Conservation (phyloP, 2,113 vertebrate species). For the Lampris incognitus region DNA sequence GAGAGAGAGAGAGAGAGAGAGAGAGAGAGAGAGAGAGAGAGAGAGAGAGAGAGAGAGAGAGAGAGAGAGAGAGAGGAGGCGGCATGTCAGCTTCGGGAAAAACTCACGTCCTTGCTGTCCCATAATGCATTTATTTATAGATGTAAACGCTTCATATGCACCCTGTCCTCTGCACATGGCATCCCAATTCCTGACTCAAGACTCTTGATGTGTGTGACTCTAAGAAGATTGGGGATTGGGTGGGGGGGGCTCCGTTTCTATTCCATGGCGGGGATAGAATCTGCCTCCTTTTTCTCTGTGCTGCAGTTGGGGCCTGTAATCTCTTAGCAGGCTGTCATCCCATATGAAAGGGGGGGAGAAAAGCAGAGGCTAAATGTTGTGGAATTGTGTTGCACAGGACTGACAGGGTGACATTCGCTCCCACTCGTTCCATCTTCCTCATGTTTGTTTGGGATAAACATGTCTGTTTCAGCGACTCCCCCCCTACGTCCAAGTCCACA, state of each 20-base stretch:
- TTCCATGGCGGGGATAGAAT: constrained; percentile 4
- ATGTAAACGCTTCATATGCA: constrained; percentile 15
- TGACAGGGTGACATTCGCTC: constrained; percentile 60
- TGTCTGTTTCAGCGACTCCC: constrained; percentile 27
- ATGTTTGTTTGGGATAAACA: constrained; percentile 53
- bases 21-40: background rate
- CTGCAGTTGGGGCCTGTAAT: constrained; percentile 9
- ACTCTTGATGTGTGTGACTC: constrained; percentile 19
- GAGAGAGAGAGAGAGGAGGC: background rate
- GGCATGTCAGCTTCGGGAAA: constrained; percentile 12
- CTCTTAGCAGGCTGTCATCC: constrained; percentile 43
- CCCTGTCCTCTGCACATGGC: constrained; percentile 25
- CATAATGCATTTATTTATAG: constrained; percentile 41
- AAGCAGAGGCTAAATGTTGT: constrained; percentile 30
- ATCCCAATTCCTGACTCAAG: background rate
- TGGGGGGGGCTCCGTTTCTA: background rate
- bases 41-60: no score
- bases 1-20: no score
- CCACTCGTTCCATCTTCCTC: constrained; percentile 33
- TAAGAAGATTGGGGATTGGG: background rate
- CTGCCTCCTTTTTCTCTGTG: background rate
- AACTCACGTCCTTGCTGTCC: constrained; percentile 20
- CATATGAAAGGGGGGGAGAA: background rate
- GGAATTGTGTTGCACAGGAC: constrained; percentile 20
- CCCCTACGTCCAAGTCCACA: constrained; percentile 2